Conservation (phyloP, 1,140 invertebrate genomes). For the Drosophila lini region DNA sequence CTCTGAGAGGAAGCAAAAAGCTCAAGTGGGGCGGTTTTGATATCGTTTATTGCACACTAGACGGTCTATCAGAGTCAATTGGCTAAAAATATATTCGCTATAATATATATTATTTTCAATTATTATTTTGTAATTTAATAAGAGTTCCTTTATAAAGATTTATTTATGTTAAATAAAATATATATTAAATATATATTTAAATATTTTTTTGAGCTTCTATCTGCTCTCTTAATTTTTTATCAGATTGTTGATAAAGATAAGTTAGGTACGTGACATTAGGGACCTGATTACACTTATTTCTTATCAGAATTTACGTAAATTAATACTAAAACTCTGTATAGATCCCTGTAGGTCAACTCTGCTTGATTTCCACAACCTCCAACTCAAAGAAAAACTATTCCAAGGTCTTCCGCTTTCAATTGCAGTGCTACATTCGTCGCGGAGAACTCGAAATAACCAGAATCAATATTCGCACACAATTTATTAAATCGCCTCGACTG, state of each 20-base stretch:
- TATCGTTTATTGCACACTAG: neutral
- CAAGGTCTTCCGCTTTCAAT: slow-evolving; percentile 25
- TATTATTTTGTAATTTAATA: neutral
- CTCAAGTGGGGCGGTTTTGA: neutral
- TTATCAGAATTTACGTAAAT: neutral
- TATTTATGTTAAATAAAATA: neutral
- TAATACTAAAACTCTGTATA: neutral
- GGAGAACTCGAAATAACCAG: slow-evolving; percentile 36
- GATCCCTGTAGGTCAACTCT: neutral
- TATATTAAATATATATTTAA: too few relatives aligned
- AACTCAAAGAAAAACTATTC: neutral
- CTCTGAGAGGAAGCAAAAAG: slow-evolving; percentile 1
- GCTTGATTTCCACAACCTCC: neutral
- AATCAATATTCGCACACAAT: slow-evolving; percentile 51
- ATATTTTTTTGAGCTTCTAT: too few relatives aligned
- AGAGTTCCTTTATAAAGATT: neutral
- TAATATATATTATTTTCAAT: too few relatives aligned
- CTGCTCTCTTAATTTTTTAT: neutral
- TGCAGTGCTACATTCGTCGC: slow-evolving; percentile 15
- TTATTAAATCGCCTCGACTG: slow-evolving; percentile 27
- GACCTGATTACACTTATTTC: neutral
- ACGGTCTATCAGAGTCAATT: neutral
- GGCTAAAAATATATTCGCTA: neutral
- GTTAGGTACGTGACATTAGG: neutral
- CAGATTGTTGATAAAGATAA: slow-evolving; percentile 11